phyloP scores from a whole-genome alignment of 2,113 vertebrate species.

The Poeciliopsis prolifica region DNA sequence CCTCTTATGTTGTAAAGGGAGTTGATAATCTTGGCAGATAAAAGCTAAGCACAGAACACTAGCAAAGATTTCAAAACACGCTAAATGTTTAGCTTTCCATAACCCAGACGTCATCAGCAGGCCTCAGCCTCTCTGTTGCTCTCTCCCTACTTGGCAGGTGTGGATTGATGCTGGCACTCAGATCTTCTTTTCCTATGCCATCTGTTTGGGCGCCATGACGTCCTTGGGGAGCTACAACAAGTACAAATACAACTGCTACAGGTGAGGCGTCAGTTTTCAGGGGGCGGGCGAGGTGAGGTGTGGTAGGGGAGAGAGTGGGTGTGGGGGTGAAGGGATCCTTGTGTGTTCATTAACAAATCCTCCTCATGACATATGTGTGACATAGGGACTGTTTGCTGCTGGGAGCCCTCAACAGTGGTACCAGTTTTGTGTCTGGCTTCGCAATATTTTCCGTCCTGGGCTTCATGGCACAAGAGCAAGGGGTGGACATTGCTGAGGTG shows the following conservation, averaged over 20 bases:
- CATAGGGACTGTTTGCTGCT: conserved; percentile 99
- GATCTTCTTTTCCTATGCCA: conserved; percentile 99
- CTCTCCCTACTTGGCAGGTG: conserved; percentile 77
- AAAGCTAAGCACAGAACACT: too few species aligned
- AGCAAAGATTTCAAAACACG: too few species aligned
- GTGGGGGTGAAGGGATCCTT: conserved; percentile 75
- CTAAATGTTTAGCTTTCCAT: too few species aligned
- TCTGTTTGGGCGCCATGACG: conserved; percentile 98
- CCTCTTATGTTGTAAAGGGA: too few species aligned
- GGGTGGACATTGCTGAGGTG: conserved; percentile 99
- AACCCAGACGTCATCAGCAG: conserved; percentile 23
- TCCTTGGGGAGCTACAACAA: conserved; percentile 99
- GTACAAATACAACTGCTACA: conserved; percentile 99
- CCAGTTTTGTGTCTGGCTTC: conserved; percentile 99
- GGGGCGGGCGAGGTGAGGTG: conserved; percentile 28
- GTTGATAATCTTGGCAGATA: too few species aligned
- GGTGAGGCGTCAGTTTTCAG: conserved; percentile 85
- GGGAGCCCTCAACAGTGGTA: conserved; percentile 99
- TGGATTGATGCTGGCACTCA: conserved; percentile 99
- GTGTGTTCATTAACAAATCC: conserved; percentile 97
- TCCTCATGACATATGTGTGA: conserved; percentile 99
- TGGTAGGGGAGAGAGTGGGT: conserved; percentile 34
- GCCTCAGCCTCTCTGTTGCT: conserved; percentile 58
- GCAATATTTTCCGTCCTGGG: conserved; percentile 99
- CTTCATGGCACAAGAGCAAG: conserved; percentile 99